Percentiles rank a stretch among this genome's conserved stretches.
Evolutionary conservation across 2,113 vertebrate species (phyloP).

Genomic region (Rhinogobius similis): DNA sequence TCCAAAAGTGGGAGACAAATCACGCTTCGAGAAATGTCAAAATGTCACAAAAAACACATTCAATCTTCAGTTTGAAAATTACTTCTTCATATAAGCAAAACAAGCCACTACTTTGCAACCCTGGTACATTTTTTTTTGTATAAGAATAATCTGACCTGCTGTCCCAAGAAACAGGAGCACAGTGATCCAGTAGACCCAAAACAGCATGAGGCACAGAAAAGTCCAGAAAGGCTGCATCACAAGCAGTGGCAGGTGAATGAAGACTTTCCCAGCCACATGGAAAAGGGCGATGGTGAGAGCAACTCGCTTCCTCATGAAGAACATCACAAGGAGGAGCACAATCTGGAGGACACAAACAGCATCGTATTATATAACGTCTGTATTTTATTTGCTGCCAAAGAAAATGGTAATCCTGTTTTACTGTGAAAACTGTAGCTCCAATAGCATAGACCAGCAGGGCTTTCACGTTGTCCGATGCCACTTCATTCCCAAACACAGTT

Average conservation of each 20-base stretch:
- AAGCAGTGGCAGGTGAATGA: constrained; percentile 89
- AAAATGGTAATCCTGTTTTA: constrained; percentile 47
- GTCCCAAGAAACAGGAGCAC: constrained; percentile 93
- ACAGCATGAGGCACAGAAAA: constrained; percentile 90
- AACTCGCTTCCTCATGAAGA: constrained; percentile 95
- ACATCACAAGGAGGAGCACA: constrained; percentile 89
- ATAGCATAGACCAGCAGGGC: constrained; percentile 92
- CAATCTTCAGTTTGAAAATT: constrained; percentile 19
- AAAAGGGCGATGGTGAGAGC: constrained; percentile 96
- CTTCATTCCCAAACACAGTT: constrained; percentile 78
- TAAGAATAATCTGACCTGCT: constrained; percentile 75
- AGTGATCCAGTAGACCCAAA: constrained; percentile 95
- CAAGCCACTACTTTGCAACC: neutral
- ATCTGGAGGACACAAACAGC: constrained; percentile 72
- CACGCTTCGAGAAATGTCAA: constrained; percentile 28
- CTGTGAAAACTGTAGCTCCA: constrained; percentile 90
- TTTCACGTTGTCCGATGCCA: constrained; percentile 88
- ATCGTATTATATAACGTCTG: neutral
- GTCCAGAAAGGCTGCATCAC: constrained; percentile 97
- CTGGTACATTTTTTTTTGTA: neutral
- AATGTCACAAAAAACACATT: constrained; percentile 38
- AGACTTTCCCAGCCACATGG: constrained; percentile 96
- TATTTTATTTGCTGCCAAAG: neutral
- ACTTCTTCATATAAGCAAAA: constrained; percentile 3
- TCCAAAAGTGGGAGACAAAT: constrained; percentile 55